Conservation (phyloP, 2,888 invertebrate genomes). For the Artemia sinica region DNA sequence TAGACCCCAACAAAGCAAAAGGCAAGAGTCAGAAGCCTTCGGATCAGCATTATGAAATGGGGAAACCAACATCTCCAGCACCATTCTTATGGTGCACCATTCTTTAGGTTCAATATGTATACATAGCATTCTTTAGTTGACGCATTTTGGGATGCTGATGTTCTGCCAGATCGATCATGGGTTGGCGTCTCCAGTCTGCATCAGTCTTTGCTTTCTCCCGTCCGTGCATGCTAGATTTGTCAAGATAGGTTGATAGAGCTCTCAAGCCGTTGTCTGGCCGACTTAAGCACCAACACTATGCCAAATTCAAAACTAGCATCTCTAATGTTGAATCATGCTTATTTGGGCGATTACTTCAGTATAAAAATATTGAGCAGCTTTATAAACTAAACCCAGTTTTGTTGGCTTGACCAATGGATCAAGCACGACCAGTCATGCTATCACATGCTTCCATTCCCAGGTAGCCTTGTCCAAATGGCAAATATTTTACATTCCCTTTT, state of each 20-base stretch:
- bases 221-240: no score
- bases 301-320: no score
- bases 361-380: neutral
- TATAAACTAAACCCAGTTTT: neutral
- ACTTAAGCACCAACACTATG: no score
- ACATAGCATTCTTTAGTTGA: neutral
- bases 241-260: neutral
- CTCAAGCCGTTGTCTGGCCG: neutral
- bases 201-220: no score
- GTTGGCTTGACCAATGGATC: neutral
- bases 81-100: no score
- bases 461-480: neutral
- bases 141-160: neutral
- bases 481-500: neutral
- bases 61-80: neutral
- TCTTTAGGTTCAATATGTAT: neutral
- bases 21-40: no score
- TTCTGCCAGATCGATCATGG: no score
- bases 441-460: conserved; percentile 6
- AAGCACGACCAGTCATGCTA: neutral
- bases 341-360: neutral
- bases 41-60: no score
- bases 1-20: no score
- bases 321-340: neutral
- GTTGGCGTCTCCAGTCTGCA: no score